Percentiles rank a stretch among this genome's conserved stretches.
phyloP scores from a whole-genome alignment of 2,797 vertebrate species.

The Distichodus sexfasciatus region DNA sequence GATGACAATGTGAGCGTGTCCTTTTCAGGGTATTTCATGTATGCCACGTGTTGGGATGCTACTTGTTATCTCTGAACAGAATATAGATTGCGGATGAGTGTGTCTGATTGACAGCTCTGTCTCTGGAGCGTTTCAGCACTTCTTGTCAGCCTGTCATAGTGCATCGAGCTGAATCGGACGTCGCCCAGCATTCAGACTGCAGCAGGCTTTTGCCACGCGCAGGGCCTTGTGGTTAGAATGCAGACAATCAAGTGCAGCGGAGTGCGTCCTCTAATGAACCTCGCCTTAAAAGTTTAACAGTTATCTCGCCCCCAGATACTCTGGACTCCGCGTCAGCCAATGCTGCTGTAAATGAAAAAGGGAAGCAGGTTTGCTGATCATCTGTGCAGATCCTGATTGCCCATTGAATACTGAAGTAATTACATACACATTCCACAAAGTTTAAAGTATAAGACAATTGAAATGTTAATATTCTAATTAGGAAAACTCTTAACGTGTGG shows the following conservation, averaged over 20 bases:
- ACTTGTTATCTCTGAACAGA: constrained; percentile 1
- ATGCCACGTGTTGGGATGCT: not conserved
- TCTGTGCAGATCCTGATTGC: too few relatives aligned
- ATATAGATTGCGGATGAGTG: constrained; percentile 2
- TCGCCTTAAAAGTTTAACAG: not conserved
- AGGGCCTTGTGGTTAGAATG: not conserved
- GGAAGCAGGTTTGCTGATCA: too few relatives aligned
- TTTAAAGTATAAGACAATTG: too few relatives aligned
- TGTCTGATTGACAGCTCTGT: constrained; percentile 26
- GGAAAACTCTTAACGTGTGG: too few relatives aligned
- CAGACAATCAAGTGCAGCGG: not conserved
- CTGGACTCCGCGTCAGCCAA: not conserved
- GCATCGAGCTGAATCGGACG: constrained; percentile 14
- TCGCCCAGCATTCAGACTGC: not conserved
- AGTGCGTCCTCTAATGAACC: not conserved
- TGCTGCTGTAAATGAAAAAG: too few relatives aligned
- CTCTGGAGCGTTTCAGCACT: constrained; percentile 33
- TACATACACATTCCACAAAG: too few relatives aligned
- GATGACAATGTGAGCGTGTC: not conserved
- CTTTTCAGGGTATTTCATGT: not conserved
- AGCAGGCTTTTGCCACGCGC: not conserved
- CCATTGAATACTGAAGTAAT: too few relatives aligned
- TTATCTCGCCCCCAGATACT: not conserved
- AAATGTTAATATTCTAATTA: too few relatives aligned
- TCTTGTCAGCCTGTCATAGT: constrained; percentile 42